phyloP scores from a whole-genome alignment of 2,797 vertebrate species.

The Heteromormyrus szaboi region DNA sequence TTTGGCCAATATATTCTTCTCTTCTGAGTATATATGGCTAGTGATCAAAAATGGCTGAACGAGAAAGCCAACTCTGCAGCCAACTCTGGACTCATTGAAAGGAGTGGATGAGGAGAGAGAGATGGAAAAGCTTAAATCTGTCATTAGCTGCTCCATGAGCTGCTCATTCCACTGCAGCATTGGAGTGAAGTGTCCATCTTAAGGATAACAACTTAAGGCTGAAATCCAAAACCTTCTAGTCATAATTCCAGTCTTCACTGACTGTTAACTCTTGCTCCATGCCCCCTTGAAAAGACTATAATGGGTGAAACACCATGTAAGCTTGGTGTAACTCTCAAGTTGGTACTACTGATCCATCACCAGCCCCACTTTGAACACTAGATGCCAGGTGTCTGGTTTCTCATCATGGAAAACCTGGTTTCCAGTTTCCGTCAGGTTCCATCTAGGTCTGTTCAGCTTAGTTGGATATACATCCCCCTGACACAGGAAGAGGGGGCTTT shows the following conservation, averaged over 20 bases:
- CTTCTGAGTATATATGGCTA: background rate
- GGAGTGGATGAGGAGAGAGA: background rate
- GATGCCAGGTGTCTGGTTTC: background rate
- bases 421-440: background rate
- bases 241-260: background rate
- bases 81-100: background rate
- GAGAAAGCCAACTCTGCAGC: background rate
- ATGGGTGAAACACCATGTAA: background rate
- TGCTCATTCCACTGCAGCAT: background rate
- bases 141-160: background rate
- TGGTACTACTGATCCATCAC: background rate
- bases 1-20: background rate
- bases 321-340: background rate
- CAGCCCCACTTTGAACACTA: background rate
- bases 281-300: background rate
- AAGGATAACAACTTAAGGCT: background rate
- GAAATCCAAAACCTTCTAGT: background rate
- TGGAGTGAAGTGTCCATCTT: background rate
- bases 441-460: background rate
- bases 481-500: background rate
- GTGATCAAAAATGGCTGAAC: background rate
- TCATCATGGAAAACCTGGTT: background rate
- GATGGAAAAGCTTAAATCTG: background rate
- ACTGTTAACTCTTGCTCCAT: background rate
- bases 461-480: background rate